Evolutionary conservation across 1,140 invertebrate species (phyloP).

Genomic region (Asobara japonica): DNA sequence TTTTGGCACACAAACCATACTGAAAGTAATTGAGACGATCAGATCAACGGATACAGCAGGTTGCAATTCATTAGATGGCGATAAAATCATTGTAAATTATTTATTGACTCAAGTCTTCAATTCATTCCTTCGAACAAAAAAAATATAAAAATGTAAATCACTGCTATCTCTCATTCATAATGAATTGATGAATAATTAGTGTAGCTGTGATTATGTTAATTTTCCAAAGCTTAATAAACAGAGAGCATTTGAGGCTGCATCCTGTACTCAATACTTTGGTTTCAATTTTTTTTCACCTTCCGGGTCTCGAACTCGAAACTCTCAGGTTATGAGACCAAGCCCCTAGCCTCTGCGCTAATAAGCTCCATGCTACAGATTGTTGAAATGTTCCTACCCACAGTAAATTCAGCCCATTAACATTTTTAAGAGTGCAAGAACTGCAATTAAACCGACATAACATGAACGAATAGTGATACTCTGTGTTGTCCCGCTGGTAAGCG

Average conservation of each 20-base stretch:
- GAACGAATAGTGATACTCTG: constrained; percentile 42
- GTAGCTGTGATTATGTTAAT: constrained; percentile 5
- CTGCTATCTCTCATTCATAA: neutral
- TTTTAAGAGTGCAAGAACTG: neutral
- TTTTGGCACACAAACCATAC: constrained; percentile 19
- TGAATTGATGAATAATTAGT: neutral
- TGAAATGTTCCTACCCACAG: neutral
- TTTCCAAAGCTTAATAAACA: constrained; percentile 32
- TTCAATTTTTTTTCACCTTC: neutral
- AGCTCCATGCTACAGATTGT: neutral
- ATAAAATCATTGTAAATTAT: constrained; percentile 22
- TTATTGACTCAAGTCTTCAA: neutral
- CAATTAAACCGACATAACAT: constrained; percentile 12
- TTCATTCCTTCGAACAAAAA: neutral
- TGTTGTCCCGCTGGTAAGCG: constrained; percentile 56
- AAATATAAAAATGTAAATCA: neutral
- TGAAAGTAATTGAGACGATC: neutral
- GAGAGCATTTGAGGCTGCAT: constrained; percentile 20
- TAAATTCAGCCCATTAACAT: neutral
- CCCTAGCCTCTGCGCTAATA: neutral
- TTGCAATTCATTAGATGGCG: constrained; percentile 11
- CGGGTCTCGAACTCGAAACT: constrained; percentile 5
- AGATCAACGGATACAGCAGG: constrained; percentile 1
- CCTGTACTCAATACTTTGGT: constrained; percentile 32
- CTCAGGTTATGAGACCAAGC: neutral